Percentiles rank a stretch among this genome's conserved stretches.
Evolutionary conservation across 2,888 invertebrate genomes (phyloP).

Genomic region (Agrochola macilenta): DNA sequence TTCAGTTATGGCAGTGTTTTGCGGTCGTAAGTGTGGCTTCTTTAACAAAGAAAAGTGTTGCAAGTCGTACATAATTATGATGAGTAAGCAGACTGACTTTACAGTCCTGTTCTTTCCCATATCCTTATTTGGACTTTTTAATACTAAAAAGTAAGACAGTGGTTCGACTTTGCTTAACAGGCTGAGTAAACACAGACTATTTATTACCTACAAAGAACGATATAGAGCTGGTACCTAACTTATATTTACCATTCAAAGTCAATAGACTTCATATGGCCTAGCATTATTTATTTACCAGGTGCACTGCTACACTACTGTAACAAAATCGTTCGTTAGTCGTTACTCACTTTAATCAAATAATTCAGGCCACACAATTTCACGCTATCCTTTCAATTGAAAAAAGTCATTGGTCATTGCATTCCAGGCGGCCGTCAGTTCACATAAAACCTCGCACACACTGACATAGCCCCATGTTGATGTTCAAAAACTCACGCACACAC

Average conservation of each 20-base stretch:
- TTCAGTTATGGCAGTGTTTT: background rate
- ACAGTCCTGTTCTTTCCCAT: background rate
- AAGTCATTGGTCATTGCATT: constrained; percentile 63
- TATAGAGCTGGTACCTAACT: background rate
- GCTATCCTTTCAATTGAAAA: constrained; percentile 56
- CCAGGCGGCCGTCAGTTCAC: constrained; percentile 40
- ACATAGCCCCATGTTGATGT: constrained; percentile 34
- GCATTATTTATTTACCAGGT: constrained; percentile 25
- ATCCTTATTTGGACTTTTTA: background rate
- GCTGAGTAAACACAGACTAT: background rate
- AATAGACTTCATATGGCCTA: background rate
- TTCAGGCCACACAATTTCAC: constrained; percentile 53
- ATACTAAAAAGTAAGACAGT: background rate
- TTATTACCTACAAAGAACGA: background rate
- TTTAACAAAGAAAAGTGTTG: constrained; percentile 2
- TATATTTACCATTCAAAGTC: background rate
- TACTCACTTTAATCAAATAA: constrained; percentile 45
- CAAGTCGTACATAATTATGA: background rate
- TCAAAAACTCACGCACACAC: constrained; percentile 54
- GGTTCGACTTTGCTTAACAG: background rate
- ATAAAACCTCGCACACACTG: constrained; percentile 54
- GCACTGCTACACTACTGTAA: background rate
- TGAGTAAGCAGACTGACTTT: background rate
- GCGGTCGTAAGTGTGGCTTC: background rate
- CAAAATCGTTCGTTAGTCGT: background rate